Base-by-base conservation (phyloP, 2,888 invertebrate genomes). In the Oscheius onirici region DNA sequence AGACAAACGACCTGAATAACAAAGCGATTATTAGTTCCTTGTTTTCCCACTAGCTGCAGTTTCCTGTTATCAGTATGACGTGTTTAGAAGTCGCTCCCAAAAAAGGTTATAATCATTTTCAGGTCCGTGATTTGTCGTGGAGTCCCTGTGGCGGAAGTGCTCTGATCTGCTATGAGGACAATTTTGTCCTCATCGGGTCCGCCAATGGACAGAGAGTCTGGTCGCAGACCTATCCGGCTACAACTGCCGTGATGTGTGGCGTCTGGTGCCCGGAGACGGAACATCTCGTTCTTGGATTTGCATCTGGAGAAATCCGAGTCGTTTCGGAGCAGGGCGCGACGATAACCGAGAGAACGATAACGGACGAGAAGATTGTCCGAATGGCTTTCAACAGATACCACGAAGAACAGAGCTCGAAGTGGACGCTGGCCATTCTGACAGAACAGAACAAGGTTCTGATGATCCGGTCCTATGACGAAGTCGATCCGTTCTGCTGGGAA, bases 91-190 rank as follows among this genome's bases (percentile, higher is more conserved):
- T 34, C 34, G n/a, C n/a, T n/a, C n/a, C n/a, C n/a, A n/a, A n/a
- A n/a, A n/a, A 34, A 34, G 34, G 0, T 34, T 8, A 46, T 46
- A 20, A 46, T 11, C 20, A 8, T 17, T 46, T 46, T 20, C 11
- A 46, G 46, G 96, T 97, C 74, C 96, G 95, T 20, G 95, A 97
- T 89, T 96, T 99, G 90, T 94, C 95, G 20, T 99, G 97, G 97
- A 95, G 95, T 0, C 97, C 97, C 88, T 97, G 97, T 90, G 97
- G 97, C 17, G 91, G 95, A 61, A 95, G 97, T 94, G 97, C 97
- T 1, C 91, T 99, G 72, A 99, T 99, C 85, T 97, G 96, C 88
- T 99, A 97, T 89, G 89, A 94, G 92, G 97, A 99, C 90, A 97
- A 97, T 17, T 99, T 99, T 89, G 97, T 99, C 10, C 90, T 99